Evolutionary conservation across 2,888 invertebrate genomes (phyloP).

Genomic region (Tinea semifulvella): DNA sequence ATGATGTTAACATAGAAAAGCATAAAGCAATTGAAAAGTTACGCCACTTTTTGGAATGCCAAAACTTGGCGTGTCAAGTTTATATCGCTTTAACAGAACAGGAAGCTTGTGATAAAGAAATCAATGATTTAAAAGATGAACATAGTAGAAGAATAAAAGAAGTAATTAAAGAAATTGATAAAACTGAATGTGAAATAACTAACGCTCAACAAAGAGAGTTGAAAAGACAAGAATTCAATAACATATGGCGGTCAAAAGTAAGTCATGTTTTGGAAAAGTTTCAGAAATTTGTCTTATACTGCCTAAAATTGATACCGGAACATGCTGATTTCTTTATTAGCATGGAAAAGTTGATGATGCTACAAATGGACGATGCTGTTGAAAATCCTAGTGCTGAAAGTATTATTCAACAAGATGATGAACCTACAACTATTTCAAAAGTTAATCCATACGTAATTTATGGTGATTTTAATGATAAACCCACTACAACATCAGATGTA

Average conservation of each 20-base stretch:
- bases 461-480: constrained; percentile 33
- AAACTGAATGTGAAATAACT: constrained; percentile 37
- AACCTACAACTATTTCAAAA: constrained; percentile 25
- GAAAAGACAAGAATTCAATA: constrained; percentile 31
- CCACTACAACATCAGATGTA: constrained; percentile 34
- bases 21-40: constrained; percentile 43
- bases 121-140: constrained; percentile 29
- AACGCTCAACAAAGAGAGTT: constrained; percentile 33
- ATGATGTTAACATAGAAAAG: constrained; percentile 47
- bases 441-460: constrained; percentile 43
- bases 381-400: constrained; percentile 37
- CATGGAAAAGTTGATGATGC: constrained; percentile 49
- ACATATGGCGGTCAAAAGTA: constrained; percentile 45
- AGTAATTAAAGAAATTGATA: constrained; percentile 30
- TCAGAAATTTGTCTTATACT: constrained; percentile 46
- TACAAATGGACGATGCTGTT: constrained; percentile 41
- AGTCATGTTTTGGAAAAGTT: constrained; percentile 49
- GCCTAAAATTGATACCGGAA: constrained; percentile 42
- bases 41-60: constrained; percentile 37
- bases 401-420: constrained; percentile 34
- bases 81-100: constrained; percentile 54
- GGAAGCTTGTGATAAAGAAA: constrained; percentile 37
- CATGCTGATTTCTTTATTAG: constrained; percentile 53
- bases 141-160: constrained; percentile 36
- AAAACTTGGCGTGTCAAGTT: constrained; percentile 52